Evolutionary conservation across 2,113 vertebrate species (phyloP), one percentile per base, ranked within the genome.

Genomic region (Psophia crepitans): DNA sequence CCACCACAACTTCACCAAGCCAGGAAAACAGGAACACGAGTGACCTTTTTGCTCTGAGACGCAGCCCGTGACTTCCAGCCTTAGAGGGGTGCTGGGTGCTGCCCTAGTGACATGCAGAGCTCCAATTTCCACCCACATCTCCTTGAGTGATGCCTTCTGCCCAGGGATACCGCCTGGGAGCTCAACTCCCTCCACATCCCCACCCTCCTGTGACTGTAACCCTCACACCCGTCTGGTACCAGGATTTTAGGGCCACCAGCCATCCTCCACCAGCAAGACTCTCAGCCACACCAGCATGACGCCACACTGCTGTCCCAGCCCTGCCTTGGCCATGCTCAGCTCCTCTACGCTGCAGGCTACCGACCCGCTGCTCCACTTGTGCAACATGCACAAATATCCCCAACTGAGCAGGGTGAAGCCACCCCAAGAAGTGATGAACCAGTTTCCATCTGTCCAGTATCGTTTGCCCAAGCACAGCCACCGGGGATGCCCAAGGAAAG

Each of bases 101-200:
- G 57, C 37, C 33, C 74, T 63, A 74, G 57, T 54, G 68, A 75
- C 35, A 28, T 3, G 16, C 44, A 84, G 66, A 76, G 43, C 69
- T 84, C 51, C 0, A 0, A 4, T 35, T 78, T 46, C 43, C 30
- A 87, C 35, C 58, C 28, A 1, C 33, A 66, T 35, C 43, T 75
- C 56, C 71, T 20, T 0, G 0, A 61, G 22, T 8, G 35, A 53
- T 41, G 41, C 32, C 56, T 91, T 33, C 58, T 74, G 37, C 30
- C 35, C 24, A 84, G 54, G 57, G 48, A 66, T 23, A 87, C 1
- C 15, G 14, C 22, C 46, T 12, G 5, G 26, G 51, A 94, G n/a
- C n/a, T 63, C 0, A 0, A 35, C 2, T 65, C 14, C 37, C 21
- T 89, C 58, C 64, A 65, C 12, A 66, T 0, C 7, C 17, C 15